Evolutionary conservation across 2,797 vertebrate species (phyloP).

Genomic region (Morus bassanus): DNA sequence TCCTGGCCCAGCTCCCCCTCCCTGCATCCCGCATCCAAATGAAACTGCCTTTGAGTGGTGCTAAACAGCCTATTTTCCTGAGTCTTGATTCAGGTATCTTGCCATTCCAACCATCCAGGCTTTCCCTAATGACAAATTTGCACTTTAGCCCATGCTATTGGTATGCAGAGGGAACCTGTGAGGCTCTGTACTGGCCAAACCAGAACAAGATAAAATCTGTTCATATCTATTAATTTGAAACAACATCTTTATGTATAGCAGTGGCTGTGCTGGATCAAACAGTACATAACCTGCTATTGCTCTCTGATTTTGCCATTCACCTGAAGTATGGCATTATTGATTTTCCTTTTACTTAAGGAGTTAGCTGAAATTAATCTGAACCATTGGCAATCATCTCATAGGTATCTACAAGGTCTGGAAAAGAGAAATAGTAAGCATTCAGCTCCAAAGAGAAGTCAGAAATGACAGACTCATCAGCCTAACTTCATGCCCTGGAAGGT

Average conservation of each 20-base stretch:
- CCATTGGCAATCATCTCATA: background rate
- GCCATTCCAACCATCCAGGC: background rate
- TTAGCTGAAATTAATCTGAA: background rate
- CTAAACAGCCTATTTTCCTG: background rate
- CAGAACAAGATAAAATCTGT: background rate
- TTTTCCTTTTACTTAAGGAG: background rate
- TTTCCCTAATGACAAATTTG: background rate
- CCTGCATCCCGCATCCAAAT: background rate
- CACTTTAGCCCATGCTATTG: background rate
- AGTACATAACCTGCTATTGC: background rate
- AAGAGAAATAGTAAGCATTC: background rate
- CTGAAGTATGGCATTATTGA: background rate
- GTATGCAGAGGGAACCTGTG: background rate
- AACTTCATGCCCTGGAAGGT: background rate
- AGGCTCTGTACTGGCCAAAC: background rate
- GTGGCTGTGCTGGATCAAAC: background rate
- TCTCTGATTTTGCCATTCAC: background rate
- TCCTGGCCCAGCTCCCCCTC: background rate
- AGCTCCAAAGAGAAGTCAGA: background rate
- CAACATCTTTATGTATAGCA: background rate
- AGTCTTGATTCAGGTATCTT: background rate
- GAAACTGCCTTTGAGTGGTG: background rate
- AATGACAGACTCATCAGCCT: background rate
- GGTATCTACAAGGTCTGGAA: background rate
- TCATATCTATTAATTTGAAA: background rate